These are phyloP conservation scores for Urocyon cinereoargenteus DNA, from an alignment of 2,797 vertebrate genomes.

Conservation along the genomic window DNA sequence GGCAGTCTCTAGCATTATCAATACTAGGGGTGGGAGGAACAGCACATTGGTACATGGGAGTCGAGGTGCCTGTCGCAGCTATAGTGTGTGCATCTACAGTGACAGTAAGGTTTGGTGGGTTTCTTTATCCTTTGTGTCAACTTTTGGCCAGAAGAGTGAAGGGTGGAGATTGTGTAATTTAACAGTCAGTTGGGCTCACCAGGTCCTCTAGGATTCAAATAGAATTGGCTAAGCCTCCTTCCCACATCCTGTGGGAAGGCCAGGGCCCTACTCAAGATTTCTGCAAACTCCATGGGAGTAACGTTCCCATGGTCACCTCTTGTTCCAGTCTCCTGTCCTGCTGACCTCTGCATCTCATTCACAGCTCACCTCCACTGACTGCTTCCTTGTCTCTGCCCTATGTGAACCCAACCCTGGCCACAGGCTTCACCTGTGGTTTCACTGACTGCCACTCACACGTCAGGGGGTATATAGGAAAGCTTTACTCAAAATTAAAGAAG, in stretches of 20 bases:
- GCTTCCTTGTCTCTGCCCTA: not conserved
- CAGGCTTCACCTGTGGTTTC: not conserved
- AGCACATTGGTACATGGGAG: fast-evolving
- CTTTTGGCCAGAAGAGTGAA: not conserved
- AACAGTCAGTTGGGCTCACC: not conserved
- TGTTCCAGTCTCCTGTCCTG: not conserved
- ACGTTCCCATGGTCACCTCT: slow-evolving; percentile 31
- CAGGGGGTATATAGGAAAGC: not conserved
- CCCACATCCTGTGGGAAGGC: slow-evolving; percentile 76
- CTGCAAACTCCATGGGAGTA: not conserved
- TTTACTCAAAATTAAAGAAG: not conserved
- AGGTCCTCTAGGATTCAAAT: slow-evolving; percentile 16
- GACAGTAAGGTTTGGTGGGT: not conserved
- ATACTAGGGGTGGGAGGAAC: too few relatives aligned
- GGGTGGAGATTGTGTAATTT: not conserved
- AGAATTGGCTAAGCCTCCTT: slow-evolving; percentile 45
- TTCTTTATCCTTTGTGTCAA: not conserved
- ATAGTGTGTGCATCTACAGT: not conserved
- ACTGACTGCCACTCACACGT: not conserved
- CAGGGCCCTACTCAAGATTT: not conserved
- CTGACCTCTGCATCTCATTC: not conserved
- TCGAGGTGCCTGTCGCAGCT: not conserved
- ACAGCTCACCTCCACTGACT: not conserved
- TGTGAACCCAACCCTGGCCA: not conserved
- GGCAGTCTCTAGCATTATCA: not conserved